These are phyloP conservation scores for Abramis brama DNA, from an alignment of 2,113 vertebrate species.

Conservation along the genomic window DNA sequence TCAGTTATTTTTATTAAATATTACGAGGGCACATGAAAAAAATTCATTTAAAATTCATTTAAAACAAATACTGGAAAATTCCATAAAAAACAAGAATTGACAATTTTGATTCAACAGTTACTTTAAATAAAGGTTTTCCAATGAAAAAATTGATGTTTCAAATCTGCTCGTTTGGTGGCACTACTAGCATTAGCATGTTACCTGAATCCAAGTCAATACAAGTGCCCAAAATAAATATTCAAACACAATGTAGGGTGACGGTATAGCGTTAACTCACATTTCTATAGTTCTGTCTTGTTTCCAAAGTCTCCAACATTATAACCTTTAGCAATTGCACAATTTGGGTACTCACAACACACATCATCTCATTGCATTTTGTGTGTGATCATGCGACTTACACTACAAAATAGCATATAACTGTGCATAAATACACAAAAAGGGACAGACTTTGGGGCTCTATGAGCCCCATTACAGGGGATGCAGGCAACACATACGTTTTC, in stretches of 20 bases:
- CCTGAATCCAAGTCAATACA: not conserved
- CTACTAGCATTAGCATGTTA: not conserved
- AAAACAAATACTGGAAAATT: no score
- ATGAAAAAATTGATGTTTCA: not conserved
- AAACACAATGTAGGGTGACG: not conserved
- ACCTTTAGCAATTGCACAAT: not conserved
- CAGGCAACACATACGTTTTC: conserved; percentile 52
- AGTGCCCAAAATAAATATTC: not conserved
- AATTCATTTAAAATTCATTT: no score
- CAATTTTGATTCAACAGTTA: no score
- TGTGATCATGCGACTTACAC: not conserved
- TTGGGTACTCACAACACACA: not conserved
- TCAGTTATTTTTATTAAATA: no score
- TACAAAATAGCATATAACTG: not conserved
- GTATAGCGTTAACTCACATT: not conserved
- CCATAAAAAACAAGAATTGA: no score
- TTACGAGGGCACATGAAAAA: no score
- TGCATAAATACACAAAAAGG: not conserved
- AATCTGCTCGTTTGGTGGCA: not conserved
- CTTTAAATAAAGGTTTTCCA: not conserved
- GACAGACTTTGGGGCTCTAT: not conserved
- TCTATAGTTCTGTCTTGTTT: not conserved
- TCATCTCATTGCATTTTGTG: not conserved
- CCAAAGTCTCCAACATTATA: not conserved
- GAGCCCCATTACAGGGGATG: conserved; percentile 5